phyloP scores from a whole-genome alignment of 1,140 invertebrate species.

The Drosophila takahashii region DNA sequence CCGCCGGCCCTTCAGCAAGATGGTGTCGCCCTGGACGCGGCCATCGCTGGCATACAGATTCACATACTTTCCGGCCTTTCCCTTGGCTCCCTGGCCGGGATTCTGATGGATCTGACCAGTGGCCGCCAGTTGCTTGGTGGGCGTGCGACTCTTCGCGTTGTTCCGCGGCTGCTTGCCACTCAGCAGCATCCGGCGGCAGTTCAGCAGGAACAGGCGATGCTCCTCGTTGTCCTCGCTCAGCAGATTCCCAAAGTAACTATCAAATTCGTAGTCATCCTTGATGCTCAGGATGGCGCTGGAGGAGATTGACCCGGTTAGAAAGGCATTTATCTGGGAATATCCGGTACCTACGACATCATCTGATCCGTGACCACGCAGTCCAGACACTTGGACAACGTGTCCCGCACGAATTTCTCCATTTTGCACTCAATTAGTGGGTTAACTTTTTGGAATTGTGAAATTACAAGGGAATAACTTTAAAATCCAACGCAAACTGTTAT shows the following conservation, averaged over 20 bases:
- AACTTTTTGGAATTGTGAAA: conserved; percentile 20
- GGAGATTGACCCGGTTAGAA: conserved; percentile 38
- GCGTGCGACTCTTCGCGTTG: conserved; percentile 56
- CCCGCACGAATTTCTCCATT: conserved; percentile 80
- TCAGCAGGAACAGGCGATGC: conserved; percentile 88
- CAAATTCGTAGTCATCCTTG: conserved; percentile 88
- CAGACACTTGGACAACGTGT: conserved; percentile 85
- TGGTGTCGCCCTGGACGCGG: conserved; percentile 86
- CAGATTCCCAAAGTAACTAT: conserved; percentile 89
- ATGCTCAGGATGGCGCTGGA: conserved; percentile 88
- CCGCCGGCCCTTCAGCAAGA: conserved; percentile 91
- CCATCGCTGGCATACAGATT: conserved; percentile 91
- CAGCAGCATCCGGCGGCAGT: conserved; percentile 87
- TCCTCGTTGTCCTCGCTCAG: conserved; percentile 87
- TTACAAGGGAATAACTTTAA: conserved; percentile 11
- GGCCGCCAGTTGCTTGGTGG: conserved; percentile 19
- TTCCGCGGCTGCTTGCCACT: conserved; percentile 84
- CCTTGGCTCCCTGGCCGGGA: conserved; percentile 84
- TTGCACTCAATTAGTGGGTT: not conserved
- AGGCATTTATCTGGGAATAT: not conserved
- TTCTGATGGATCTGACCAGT: not conserved
- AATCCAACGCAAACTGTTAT: conserved; percentile 15
- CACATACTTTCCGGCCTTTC: conserved; percentile 91
- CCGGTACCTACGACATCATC: conserved; percentile 87
- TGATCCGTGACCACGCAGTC: conserved; percentile 88